Evolutionary conservation across 2,797 vertebrate species (phyloP), one percentile per base, ranked within the genome.

Genomic region (Pipistrellus pygmaeus): DNA sequence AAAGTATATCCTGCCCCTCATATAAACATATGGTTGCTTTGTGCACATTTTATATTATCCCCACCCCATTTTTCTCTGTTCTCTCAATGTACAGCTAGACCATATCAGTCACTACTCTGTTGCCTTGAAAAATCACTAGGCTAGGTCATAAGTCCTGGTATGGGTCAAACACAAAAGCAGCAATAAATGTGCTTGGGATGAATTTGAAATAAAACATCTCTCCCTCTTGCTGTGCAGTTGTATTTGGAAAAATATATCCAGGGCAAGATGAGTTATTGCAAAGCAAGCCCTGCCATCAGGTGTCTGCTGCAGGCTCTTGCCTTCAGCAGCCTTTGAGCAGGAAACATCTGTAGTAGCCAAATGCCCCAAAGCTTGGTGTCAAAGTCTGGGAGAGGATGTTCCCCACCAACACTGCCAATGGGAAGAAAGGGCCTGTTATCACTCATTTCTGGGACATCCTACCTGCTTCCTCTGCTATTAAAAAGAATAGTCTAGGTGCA

Each of bases 301-400:
- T 8, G 0, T 64, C 78, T 81, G 83, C 53, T 82, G 30, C 5
- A 88, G 27, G 69, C 41, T 69, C 32, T 7, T 9, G 75, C 53
- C 64, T 78, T 77, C 1, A 1, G 81, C 53, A 55, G 55, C 51
- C 48, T 51, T 72, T 8, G 15, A 88, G 17, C 35, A 77, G 32
- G 12, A 73, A 55, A 90, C 85, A 88, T 94, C 88, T 97, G 68
- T 68, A 72, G 64, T 13, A 81, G 32, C 71, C 62, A 66, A 62
- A 68, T 90, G 87, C 75, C 71, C 60, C 78, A 83, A 82, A 66
- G 84, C 64, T 80, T 88, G 27, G 53, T 62, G 35, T 82, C 69
- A 75, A 86, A 94, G 69, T 76, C 51, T 13, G 6, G 11, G 32
- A 83, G 41, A 68, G 35, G 17, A 20, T 78, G 27, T 55, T 87